A percentile compares a stretch with the other conserved stretches of the same genome.
phyloP scores from a whole-genome alignment of 2,113 vertebrate genomes.

The Hemiprocne comata region DNA sequence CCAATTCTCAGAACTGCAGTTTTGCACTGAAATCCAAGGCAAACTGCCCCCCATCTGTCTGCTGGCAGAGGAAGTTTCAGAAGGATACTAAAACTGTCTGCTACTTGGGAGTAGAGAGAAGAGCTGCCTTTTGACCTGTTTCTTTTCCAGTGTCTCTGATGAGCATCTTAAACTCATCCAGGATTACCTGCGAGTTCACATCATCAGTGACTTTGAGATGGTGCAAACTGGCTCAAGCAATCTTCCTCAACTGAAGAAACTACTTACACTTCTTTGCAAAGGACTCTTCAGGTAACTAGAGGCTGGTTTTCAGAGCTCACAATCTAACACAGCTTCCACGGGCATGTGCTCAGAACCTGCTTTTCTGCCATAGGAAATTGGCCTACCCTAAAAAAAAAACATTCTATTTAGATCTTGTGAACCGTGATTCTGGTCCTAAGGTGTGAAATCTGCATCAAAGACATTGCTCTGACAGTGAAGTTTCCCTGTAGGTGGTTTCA shows the following conservation, averaged over 20 bases:
- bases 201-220: constrained; percentile 85
- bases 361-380: not conserved
- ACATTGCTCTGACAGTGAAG: not conserved
- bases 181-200: constrained; percentile 85
- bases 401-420: not conserved
- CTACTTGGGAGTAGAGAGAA: not conserved
- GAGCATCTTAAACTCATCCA: constrained; percentile 90
- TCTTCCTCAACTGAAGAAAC: constrained; percentile 90
- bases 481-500: constrained; percentile 8
- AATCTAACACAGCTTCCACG: accelerated
- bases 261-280: constrained; percentile 85
- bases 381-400: not conserved
- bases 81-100: not conserved
- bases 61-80: not conserved
- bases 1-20: not conserved
- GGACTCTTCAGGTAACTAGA: constrained; percentile 87
- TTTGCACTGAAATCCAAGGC: not conserved
- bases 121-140: not conserved
- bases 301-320: not conserved
- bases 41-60: not conserved
- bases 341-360: not conserved
- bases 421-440: not conserved
- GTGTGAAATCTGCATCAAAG: not conserved
- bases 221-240: constrained; percentile 83
- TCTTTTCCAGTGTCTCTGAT: constrained; percentile 80